Evolutionary conservation across 2,113 vertebrate species (phyloP).

Genomic region (Bungarus multicinctus): DNA sequence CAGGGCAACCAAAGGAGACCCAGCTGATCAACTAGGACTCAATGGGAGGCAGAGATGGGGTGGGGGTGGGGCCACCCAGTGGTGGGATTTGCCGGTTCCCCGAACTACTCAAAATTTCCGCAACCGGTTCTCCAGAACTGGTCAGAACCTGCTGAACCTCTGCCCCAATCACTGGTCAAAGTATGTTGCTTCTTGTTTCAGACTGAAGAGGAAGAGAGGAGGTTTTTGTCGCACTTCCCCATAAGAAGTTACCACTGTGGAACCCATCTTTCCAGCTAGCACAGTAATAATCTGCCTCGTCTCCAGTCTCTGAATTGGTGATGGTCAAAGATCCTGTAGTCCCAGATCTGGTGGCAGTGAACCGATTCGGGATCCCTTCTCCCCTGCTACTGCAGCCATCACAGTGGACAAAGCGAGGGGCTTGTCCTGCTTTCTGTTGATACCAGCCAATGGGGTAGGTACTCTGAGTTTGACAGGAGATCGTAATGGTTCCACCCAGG

Average conservation of each 20-base stretch:
- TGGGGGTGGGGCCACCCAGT: too few species aligned
- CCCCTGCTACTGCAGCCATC: background rate
- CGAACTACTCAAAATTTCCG: too few species aligned
- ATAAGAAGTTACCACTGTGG: background rate
- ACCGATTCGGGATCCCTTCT: background rate
- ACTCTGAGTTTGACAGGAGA: background rate
- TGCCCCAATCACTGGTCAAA: background rate
- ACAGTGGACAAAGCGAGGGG: background rate
- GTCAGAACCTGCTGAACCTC: too few species aligned
- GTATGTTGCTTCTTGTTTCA: too few species aligned
- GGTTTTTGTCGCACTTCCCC: background rate
- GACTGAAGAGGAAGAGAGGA: background rate
- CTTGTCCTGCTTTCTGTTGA: background rate
- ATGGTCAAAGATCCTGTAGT: background rate
- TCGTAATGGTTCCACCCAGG: fast-evolving
- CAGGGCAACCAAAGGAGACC: too few species aligned
- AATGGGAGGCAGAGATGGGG: too few species aligned
- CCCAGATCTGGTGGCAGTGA: background rate
- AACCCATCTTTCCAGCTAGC: fast-evolving
- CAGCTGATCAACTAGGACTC: too few species aligned
- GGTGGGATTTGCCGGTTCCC: too few species aligned
- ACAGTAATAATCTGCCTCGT: background rate
- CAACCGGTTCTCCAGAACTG: too few species aligned
- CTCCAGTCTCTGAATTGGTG: fast-evolving
- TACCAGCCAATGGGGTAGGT: fast-evolving